Base-by-base conservation (phyloP, 2,888 invertebrate genomes). In the Allophyes oxyacanthae region DNA sequence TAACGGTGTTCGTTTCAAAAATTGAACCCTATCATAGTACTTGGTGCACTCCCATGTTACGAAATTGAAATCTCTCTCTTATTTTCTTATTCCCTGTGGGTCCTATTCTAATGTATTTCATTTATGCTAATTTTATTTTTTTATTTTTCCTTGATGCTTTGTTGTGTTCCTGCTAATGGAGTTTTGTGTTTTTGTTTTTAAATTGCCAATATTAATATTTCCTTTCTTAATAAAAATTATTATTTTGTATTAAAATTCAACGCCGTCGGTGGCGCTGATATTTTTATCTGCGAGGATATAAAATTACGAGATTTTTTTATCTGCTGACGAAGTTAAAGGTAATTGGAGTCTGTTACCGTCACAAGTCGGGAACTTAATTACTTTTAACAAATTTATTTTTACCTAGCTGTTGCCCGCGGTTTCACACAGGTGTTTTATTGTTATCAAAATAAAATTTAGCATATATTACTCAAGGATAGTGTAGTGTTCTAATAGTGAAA, bases 111-210 rank as follows among this genome's bases (percentile, higher is more conserved):
- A 81, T 84, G 82, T 77, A 81, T 81, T 83, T 79, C 79, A 75
- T 81, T 80, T 77, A 81, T 82, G 83, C 80, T 82, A 83, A 85
- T 83, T 78, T 73, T 68, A 74, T 82, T 81, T 78, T 72, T 60
- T 72, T 64, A 75, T 78, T 74, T 60, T 53, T 54, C 42, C 56
- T 63, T 70, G 13, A 46, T 42, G 72, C 78, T 74, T 72, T 70
- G 66, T 64, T 72, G 60, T 64, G n/a, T n/a, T n/a, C n/a, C 55
- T 54, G 46, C 52, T 79, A 81, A 74, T 77, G 75, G 65, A 79
- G 69, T 62, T 66, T 69, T 46, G 55, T 64, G 55, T 58, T 67
- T 51, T 53, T 64, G 26, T 71, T 61, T 64, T 54, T 11, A 26
- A 67, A 54, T 30, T 58, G 10, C n/a, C 49, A 44, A 54, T 54